phyloP scores from a whole-genome alignment of 2,888 invertebrate species.

The Osmoderma eremita region DNA sequence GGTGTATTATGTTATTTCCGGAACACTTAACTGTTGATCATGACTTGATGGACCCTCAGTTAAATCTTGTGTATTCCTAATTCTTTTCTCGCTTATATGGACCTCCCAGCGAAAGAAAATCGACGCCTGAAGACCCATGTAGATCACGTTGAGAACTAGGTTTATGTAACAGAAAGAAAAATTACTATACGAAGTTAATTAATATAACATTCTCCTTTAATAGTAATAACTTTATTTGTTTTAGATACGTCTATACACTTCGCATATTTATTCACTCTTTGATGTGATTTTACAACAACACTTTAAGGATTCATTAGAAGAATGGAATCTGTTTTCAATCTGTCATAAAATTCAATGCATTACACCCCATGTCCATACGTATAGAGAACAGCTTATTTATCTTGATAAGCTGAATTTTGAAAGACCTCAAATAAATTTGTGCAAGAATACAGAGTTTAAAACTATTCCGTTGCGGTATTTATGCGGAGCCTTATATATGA shows the following conservation, averaged over 20 bases:
- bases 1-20: no score
- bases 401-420: constrained; percentile 79
- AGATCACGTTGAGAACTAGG: no score
- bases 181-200: no score
- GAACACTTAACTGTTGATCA: no score
- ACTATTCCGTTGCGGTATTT: constrained; percentile 80
- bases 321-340: constrained; percentile 71
- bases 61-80: no score
- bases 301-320: constrained; percentile 60
- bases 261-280: constrained; percentile 79
- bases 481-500: constrained; percentile 83
- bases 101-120: no score
- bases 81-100: no score
- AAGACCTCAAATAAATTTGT: constrained; percentile 66
- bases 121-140: no score
- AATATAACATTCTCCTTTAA: not conserved
- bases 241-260: constrained; percentile 75
- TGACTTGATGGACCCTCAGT: no score
- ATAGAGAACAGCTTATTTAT: constrained; percentile 79
- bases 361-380: constrained; percentile 78
- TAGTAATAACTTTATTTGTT: constrained; percentile 51
- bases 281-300: constrained; percentile 66
- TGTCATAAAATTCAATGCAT: constrained; percentile 79
- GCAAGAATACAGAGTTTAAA: constrained; percentile 69
- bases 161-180: no score